Evolutionary conservation across 2,797 vertebrate species (phyloP), one percentile per base, ranked within the genome.

Genomic region (Sphenopsis melanotis): DNA sequence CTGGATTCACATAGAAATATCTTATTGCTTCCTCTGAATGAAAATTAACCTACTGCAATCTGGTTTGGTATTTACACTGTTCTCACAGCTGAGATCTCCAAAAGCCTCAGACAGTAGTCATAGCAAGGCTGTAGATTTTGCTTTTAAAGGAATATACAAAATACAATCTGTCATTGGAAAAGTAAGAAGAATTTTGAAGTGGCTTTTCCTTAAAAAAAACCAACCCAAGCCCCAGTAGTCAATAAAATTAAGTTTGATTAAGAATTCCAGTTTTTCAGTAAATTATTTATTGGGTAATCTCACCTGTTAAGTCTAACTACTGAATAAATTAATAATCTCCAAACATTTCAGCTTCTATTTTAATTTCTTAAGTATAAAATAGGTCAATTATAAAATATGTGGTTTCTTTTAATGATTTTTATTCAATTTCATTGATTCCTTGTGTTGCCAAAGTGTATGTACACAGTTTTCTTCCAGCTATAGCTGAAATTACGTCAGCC

Each of bases 341-440:
- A 69, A 95, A 46, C 64, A 93, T 88, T 97, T 96, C 94, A 55
- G 36, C 79, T 56, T 93, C 70, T 64, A 22, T 68, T 96, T 89
- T 16, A 86, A 77, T 81, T 78, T 46, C 46, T 60, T 49, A 74
- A 59, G 22, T 78, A 42, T 50, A 75, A 81, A 85, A 44, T 42
- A 81, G 44, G 14, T 56, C 50, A 39, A 36, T 83, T 92, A 83
- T 56, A 65, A 88, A 91, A 78, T 19, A n/a, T 42, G 52, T 87
- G 19, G 34, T 84, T 94, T 90, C 20, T 76, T 86, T 55, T 44
- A 72, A 93, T 26, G 22, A 56, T 69, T 65, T 76, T 59, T 76
- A 65, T 52, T 79, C 83, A 63, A 12, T 69, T 79, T 59, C 16
- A 72, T 20, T 37, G n/a, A 82, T 44, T 64, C 36, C 44, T 66